A percentile compares a stretch with the other conserved stretches of the same genome.
phyloP scores from a whole-genome alignment of 2,797 vertebrate species.

The Myotis pilosus region DNA sequence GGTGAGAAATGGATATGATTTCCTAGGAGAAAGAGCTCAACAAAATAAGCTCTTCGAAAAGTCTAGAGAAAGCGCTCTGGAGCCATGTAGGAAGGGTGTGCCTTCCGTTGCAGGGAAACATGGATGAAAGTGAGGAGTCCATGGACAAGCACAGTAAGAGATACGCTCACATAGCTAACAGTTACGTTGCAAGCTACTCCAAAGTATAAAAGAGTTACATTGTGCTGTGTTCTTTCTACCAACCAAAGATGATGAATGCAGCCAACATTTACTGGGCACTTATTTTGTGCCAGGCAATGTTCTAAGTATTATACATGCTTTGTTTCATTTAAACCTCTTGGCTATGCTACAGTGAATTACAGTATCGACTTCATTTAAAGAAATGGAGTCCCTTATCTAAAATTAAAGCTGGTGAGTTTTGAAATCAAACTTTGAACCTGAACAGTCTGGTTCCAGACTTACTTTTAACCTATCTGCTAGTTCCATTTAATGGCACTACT shows the following conservation, averaged over 20 bases:
- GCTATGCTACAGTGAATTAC: neutral
- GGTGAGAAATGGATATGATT: neutral
- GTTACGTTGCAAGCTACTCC: fast-evolving
- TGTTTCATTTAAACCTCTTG: neutral
- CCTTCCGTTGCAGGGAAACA: neutral
- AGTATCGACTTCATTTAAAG: neutral
- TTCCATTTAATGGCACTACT: neutral
- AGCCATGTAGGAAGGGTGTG: neutral
- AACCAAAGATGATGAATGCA: neutral
- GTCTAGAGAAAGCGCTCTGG: neutral
- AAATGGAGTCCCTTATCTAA: neutral
- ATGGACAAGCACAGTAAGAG: neutral
- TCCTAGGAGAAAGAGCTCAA: neutral
- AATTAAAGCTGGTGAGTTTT: neutral
- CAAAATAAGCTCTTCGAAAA: neutral
- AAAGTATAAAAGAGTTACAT: neutral
- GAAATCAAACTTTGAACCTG: neutral
- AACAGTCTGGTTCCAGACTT: neutral
- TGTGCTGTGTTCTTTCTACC: neutral
- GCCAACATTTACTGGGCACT: neutral
- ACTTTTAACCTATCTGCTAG: neutral
- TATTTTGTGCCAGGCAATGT: neutral
- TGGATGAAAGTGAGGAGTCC: neutral
- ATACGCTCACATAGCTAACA: neutral
- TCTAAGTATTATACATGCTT: neutral